Evolutionary conservation across 2,113 vertebrate genomes (phyloP).

Genomic region (Mirza zaza): DNA sequence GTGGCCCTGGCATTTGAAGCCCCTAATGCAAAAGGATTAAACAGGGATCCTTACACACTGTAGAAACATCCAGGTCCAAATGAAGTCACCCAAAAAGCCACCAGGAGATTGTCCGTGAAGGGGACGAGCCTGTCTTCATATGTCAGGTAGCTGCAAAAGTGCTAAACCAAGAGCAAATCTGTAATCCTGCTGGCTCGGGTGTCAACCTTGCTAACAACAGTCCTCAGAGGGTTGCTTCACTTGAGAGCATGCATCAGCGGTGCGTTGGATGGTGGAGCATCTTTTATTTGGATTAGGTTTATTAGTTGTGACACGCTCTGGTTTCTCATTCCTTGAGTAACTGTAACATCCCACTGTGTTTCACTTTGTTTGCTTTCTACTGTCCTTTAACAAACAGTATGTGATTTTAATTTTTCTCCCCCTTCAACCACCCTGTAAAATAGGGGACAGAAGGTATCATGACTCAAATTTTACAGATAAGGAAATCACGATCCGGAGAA

Average conservation of each 20-base stretch:
- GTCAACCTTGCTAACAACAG: background rate
- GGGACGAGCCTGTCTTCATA: background rate
- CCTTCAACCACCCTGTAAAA: background rate
- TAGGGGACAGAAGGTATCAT: rapidly evolving
- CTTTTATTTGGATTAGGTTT: background rate
- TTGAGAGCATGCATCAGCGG: background rate
- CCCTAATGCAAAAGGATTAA: background rate
- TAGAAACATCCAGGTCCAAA: background rate
- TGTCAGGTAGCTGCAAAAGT: rapidly evolving
- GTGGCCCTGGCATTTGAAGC: background rate
- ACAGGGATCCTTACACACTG: background rate
- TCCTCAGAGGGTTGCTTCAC: background rate
- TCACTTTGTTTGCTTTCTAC: background rate
- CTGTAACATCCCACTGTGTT: background rate
- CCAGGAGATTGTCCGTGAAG: background rate
- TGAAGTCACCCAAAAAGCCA: background rate
- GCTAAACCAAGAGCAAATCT: background rate
- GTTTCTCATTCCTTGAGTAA: background rate
- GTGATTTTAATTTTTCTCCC: background rate
- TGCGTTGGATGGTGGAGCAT: background rate
- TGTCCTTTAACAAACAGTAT: background rate
- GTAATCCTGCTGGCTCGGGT: background rate
- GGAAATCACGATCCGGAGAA: background rate
- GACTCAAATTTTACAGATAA: background rate
- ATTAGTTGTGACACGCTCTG: background rate